Conservation (phyloP, 2,113 vertebrate species). For the Prunella fulvescens region DNA sequence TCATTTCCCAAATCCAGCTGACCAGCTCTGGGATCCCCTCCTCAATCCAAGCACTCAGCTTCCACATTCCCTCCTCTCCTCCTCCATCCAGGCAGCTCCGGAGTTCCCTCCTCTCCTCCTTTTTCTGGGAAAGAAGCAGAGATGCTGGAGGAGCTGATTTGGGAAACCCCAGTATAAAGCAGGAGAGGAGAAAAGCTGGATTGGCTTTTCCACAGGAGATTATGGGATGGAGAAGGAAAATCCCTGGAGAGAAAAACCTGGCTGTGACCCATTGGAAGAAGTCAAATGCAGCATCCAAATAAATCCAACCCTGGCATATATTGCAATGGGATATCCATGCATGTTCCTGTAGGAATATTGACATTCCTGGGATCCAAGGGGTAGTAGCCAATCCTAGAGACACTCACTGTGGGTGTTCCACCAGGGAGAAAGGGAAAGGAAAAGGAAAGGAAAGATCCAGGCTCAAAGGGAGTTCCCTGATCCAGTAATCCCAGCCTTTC, state of each 20-base stretch:
- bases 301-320: no score
- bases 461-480: accelerated
- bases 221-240: neutral
- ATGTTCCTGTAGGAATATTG: no score
- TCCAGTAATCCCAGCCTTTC: neutral
- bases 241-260: accelerated
- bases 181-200: neutral
- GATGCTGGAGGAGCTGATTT: neutral
- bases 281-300: neutral
- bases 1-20: no score
- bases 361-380: no score
- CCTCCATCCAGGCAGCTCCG: neutral
- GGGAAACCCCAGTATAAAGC: neutral
- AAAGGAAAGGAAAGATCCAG: no score
- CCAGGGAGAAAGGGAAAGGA: no score
- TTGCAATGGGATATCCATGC: no score
- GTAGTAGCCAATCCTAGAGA: no score
- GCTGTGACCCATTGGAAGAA: neutral
- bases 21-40: neutral
- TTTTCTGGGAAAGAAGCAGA: neutral
- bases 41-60: no score
- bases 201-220: neutral
- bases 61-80: neutral
- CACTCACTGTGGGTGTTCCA: no score
- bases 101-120: neutral